These are phyloP conservation scores for Contarinia nasturtii DNA, from an alignment of 1,140 invertebrate species.

Conservation along the genomic window DNA sequence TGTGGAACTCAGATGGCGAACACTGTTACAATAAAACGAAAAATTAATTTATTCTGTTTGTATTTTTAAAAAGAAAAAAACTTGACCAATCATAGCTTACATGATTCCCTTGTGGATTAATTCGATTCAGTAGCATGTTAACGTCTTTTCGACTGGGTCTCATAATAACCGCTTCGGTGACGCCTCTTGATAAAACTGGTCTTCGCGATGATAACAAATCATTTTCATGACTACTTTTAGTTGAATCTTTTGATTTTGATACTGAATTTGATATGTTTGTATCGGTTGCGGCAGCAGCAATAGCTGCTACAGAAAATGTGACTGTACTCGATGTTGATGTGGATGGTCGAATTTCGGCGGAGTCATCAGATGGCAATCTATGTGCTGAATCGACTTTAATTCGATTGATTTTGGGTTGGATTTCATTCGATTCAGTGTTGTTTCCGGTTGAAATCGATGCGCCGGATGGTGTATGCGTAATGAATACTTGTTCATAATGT, in stretches of 20 bases:
- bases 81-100: slow-evolving; percentile 5
- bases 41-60: too few species aligned
- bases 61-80: neutral
- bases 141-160: slow-evolving; percentile 18
- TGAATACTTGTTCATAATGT: slow-evolving; percentile 1
- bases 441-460: neutral
- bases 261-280: too few species aligned
- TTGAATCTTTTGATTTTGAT: too few species aligned
- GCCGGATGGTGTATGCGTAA: neutral
- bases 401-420: too few species aligned
- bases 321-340: too few species aligned
- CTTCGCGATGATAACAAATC: neutral
- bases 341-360: too few species aligned
- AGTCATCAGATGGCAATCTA: too few species aligned
- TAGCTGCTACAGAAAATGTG: too few species aligned
- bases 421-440: too few species aligned
- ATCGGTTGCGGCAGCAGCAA: neutral
- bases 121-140: slow-evolving; percentile 7
- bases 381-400: too few species aligned
- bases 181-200: slow-evolving; percentile 15
- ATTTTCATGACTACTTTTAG: too few species aligned
- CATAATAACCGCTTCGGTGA: slow-evolving; percentile 20
- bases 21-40: too few species aligned
- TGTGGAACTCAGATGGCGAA: neutral
- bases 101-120: slow-evolving; percentile 2